phyloP scores from a whole-genome alignment of 35 echinoderm and acorn worm species.

The Chiridota heheva region DNA sequence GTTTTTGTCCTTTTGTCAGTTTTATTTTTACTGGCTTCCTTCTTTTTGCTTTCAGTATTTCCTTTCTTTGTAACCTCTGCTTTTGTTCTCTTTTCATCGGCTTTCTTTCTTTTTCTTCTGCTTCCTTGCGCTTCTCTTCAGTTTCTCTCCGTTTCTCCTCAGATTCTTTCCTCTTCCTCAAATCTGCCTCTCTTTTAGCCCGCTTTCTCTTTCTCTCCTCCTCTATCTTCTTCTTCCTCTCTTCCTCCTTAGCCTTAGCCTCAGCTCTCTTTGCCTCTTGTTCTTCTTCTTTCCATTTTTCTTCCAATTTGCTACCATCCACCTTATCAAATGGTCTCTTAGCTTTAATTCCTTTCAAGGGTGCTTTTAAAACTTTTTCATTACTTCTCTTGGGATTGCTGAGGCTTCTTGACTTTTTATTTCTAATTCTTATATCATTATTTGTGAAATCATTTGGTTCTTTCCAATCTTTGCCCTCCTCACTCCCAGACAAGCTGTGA shows the following conservation, averaged over 20 bases:
- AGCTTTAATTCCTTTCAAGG: neutral
- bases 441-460: constrained; percentile 25
- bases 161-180: neutral
- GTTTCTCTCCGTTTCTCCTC: constrained; percentile 38
- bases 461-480: constrained; percentile 40
- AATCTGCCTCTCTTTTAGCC: neutral
- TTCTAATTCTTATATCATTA: constrained; percentile 46
- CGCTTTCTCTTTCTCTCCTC: constrained; percentile 3
- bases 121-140: constrained; percentile 13
- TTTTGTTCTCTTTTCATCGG: constrained; percentile 43
- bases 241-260: neutral
- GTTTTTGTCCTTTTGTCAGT: constrained; percentile 15
- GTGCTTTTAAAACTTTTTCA: neutral
- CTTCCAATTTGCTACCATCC: neutral
- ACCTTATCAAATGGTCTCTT: neutral
- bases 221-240: constrained; percentile 14
- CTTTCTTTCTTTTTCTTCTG: constrained; percentile 21
- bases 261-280: constrained; percentile 25
- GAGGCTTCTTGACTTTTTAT: constrained; percentile 30
- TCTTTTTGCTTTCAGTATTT: constrained; percentile 25
- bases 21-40: constrained; percentile 19
- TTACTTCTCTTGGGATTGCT: neutral
- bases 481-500: neutral
- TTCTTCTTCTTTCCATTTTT: constrained; percentile 17
- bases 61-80: constrained; percentile 28